Evolutionary conservation across 2,113 vertebrate genomes (phyloP).

Genomic region (Corvus cornix): DNA sequence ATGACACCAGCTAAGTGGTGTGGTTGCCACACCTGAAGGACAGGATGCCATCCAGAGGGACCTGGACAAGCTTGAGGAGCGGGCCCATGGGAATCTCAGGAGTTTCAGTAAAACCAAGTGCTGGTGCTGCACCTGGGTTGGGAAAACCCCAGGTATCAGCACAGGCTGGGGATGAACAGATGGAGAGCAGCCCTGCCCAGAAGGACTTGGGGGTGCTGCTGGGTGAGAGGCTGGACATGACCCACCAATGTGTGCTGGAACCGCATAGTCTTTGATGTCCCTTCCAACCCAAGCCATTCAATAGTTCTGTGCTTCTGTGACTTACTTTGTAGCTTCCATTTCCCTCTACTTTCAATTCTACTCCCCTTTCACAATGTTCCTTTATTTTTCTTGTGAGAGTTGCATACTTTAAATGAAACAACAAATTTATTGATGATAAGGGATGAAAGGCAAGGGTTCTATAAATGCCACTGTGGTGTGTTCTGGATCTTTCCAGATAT

Average conservation of each 20-base stretch:
- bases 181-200: not conserved
- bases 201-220: not conserved
- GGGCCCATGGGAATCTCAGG: not conserved
- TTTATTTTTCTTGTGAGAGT: not conserved
- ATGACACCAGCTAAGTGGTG: not conserved
- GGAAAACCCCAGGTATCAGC: accelerated
- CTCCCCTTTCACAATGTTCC: not conserved
- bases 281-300: not conserved
- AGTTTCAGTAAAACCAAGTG: not conserved
- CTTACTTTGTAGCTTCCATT: not conserved
- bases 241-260: not conserved
- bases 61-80: not conserved
- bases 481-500: not conserved
- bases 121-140: accelerated
- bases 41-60: not conserved
- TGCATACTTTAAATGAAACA: not conserved
- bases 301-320: not conserved
- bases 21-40: not conserved
- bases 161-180: not conserved
- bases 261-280: not conserved
- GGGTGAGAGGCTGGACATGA: not conserved
- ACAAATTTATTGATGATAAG: not conserved
- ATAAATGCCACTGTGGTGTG: not conserved
- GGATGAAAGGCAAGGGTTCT: not conserved
- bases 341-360: not conserved